These are phyloP conservation scores for Cylloceria caligata DNA, from an alignment of 2,888 invertebrate species.

Conservation along the genomic window DNA sequence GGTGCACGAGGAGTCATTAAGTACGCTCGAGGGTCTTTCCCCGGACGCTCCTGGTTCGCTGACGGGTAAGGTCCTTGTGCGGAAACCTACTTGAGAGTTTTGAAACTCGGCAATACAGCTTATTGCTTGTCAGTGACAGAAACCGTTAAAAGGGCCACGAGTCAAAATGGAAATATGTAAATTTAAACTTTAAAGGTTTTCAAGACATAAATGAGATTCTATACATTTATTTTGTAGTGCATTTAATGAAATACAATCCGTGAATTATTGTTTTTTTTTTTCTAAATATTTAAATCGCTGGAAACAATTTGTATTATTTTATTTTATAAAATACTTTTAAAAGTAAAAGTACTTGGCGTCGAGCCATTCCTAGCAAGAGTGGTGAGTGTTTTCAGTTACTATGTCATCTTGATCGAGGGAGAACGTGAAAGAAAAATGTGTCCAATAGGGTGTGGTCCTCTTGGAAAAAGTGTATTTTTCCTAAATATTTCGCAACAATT, in stretches of 20 bases:
- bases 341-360: too few species aligned
- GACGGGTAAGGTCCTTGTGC: slow-evolving; percentile 4
- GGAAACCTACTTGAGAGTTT: neutral
- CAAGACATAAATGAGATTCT: neutral
- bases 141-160: neutral
- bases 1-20: slow-evolving; percentile 14
- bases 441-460: too few species aligned
- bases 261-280: neutral
- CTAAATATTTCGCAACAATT: too few species aligned
- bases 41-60: slow-evolving; percentile 4
- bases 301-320: too few species aligned
- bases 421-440: too few species aligned
- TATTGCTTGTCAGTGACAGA: neutral
- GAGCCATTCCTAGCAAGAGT: too few species aligned
- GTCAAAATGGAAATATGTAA: neutral
- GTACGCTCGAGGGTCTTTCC: slow-evolving; percentile 4
- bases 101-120: neutral
- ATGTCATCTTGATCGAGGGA: too few species aligned
- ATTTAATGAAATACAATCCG: neutral
- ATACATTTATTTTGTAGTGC: neutral
- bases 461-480: too few species aligned
- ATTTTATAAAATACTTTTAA: too few species aligned
- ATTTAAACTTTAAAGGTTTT: neutral
- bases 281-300: neutral
- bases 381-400: too few species aligned